Conservation (phyloP, 2,888 invertebrate genomes). For the Phrixothrix hirtus region DNA sequence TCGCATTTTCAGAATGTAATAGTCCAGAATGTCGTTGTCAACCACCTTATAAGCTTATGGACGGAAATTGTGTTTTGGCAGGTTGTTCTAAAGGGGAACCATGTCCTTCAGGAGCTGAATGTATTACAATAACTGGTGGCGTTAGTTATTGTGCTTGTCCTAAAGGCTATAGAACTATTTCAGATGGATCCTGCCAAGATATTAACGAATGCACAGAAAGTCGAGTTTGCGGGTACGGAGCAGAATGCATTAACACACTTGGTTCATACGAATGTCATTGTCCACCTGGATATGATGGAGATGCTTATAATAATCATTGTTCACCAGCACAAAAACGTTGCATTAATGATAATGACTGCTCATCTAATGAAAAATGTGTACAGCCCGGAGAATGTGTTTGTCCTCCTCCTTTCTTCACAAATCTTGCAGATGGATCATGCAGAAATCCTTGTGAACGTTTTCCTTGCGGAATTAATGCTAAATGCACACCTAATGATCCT, state of each 20-base stretch:
- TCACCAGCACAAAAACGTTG: conserved; percentile 82
- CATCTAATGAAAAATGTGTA: conserved; percentile 85
- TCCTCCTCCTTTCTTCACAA: conserved; percentile 87
- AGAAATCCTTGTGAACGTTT: conserved; percentile 92
- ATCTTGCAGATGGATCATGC: conserved; percentile 82
- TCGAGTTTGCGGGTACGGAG: conserved; percentile 82
- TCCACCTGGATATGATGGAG: conserved; percentile 79
- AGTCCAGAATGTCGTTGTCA: conserved; percentile 85
- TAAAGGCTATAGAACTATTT: conserved; percentile 72
- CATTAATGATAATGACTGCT: conserved; percentile 80
- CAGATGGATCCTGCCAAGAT: conserved; percentile 83
- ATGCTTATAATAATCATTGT: conserved; percentile 80
- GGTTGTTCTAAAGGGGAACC: conserved; percentile 80
- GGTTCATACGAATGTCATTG: conserved; percentile 82
- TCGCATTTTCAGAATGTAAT: conserved; percentile 65
- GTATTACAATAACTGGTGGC: conserved; percentile 85
- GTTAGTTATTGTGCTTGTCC: conserved; percentile 94
- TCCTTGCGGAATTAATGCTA: conserved; percentile 87
- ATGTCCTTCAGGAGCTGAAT: conserved; percentile 86
- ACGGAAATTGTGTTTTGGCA: conserved; percentile 82
- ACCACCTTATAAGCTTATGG: conserved; percentile 81
- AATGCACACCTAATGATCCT: conserved; percentile 87
- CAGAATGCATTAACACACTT: conserved; percentile 78
- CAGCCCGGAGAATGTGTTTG: conserved; percentile 91
- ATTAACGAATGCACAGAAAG: conserved; percentile 82